A percentile compares a stretch with the other conserved stretches of the same genome.
Evolutionary conservation across 2,888 invertebrate species (phyloP).

Genomic region (Clostera curtula): DNA sequence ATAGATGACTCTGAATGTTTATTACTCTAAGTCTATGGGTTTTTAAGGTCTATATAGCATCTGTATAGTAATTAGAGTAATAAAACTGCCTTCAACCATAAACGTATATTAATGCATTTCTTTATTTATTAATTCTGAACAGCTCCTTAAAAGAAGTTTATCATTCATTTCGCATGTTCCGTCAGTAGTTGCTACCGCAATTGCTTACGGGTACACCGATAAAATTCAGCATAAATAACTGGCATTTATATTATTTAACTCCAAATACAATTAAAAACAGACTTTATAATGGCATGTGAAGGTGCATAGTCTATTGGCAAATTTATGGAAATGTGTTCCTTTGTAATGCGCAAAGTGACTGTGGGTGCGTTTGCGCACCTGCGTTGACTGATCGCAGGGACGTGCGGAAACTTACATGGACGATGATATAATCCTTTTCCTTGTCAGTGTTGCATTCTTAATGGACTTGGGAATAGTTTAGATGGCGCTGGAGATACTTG

Average conservation of each 20-base stretch:
- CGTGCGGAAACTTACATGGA: slow-evolving; percentile 34
- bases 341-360: slow-evolving; percentile 18
- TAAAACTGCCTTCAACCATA: no score
- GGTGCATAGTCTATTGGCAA: slow-evolving; percentile 5
- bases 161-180: slow-evolving; percentile 46
- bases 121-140: no score
- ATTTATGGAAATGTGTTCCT: slow-evolving; percentile 14
- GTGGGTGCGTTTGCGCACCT: slow-evolving; percentile 40
- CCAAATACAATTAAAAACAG: slow-evolving; percentile 4
- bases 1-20: no score
- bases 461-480: no score
- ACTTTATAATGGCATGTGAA: slow-evolving; percentile 1
- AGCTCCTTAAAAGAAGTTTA: slow-evolving; percentile 32
- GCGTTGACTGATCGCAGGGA: slow-evolving; percentile 45
- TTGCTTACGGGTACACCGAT: slow-evolving; percentile 35
- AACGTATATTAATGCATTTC: slow-evolving; percentile 1
- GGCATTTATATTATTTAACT: slow-evolving; percentile 12
- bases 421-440: slow-evolving; percentile 28
- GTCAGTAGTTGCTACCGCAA: slow-evolving; percentile 41
- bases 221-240: slow-evolving; percentile 27
- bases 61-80: no score
- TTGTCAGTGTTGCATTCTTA: slow-evolving; percentile 5
- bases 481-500: no score
- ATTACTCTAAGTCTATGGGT: no score
- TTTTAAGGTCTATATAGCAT: no score